A percentile compares a stretch with the other conserved stretches of the same genome.
Conservation (phyloP, 2,888 invertebrate species). For the Scelioninae gen. 1 region DNA sequence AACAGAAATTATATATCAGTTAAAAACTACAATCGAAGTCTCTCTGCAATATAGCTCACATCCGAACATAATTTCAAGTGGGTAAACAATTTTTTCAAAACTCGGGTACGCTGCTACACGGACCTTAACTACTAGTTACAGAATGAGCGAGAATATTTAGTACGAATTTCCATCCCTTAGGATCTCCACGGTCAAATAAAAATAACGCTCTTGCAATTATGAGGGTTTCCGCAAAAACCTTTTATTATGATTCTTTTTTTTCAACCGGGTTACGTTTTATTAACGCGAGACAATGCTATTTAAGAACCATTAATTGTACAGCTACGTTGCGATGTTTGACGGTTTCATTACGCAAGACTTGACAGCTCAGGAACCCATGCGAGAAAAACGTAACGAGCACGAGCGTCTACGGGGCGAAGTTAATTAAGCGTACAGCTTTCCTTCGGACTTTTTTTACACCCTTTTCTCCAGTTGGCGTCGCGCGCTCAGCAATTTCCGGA, state of each 20-base stretch:
- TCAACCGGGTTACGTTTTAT: conserved; percentile 3
- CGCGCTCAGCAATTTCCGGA: no score
- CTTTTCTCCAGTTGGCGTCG: no score
- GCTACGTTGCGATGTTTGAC: conserved; percentile 67
- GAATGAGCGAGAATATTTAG: no score
- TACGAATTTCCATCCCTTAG: neutral
- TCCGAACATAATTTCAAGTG: no score
- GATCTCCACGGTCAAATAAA: conserved; percentile 31
- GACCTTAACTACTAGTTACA: no score
- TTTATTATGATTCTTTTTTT: no score
- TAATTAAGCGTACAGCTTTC: conserved; percentile 62
- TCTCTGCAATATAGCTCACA: no score
- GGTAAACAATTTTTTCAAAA: no score
- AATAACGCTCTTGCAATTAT: conserved; percentile 45
- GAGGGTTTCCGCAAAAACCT: conserved; percentile 10
- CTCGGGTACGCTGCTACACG: no score
- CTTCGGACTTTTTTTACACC: conserved; percentile 48
- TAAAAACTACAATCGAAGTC: no score
- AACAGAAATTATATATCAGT: no score
- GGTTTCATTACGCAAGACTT: conserved; percentile 70
- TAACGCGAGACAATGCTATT: conserved; percentile 50
- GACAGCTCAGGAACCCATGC: conserved; percentile 45
- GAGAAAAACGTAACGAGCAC: conserved; percentile 59
- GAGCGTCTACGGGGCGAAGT: conserved; percentile 44
- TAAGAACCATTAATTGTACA: conserved; percentile 61